Base-by-base conservation (phyloP, 2,113 vertebrate genomes). In the Melanotaenia duboulayi region DNA sequence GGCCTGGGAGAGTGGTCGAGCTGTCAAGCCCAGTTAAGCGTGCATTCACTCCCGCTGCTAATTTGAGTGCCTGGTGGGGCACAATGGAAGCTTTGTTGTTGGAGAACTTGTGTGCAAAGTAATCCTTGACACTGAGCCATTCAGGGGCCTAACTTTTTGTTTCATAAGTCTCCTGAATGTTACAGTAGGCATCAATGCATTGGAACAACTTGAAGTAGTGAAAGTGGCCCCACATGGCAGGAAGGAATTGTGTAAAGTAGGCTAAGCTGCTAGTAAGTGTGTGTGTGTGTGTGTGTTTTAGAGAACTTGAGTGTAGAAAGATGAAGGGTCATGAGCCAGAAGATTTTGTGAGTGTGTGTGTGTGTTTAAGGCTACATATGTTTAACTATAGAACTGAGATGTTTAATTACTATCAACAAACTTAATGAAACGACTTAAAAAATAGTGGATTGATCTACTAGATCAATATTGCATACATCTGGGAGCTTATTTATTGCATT, bases 31-130 rank as follows among this genome's bases (percentile, higher is more conserved):
- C 71, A 42, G 85, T 90, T 88, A 82, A 82, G 87, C 76, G 77
- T 87, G 81, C 58, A 74, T 69, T 78, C 65, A 59, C 83, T 84
- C 87, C 85, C 23, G 59, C 87, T 85, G 82, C 80, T 87, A 79
- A 87, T 83, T 86, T 80, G 72, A 88, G 88, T 69, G 85, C 74
- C 70, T 37, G 83, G 40, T 8, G 81, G 23, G 49, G 32, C 82
- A 91, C 88, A 91, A 90, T 85, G 71, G 85, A 65, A 35, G 65
- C 90, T 89, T 91, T 91, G 90, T 91, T 78, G 70, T 1, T 61
- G 76, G 83, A 85, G 86, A 86, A 86, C 88, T 84, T 74, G 83
- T 85, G 73, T 80, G 75, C 89, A 80, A 56, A 89, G 74, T 88
- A 91, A 90, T 91, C 88, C 87, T 75, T 80, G 87, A 86, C 88